Percentiles rank a stretch among this genome's conserved stretches.
These are phyloP conservation scores for Ormyrus pomaceus DNA, from an alignment of 2,888 invertebrate genomes.

Conservation along the genomic window DNA sequence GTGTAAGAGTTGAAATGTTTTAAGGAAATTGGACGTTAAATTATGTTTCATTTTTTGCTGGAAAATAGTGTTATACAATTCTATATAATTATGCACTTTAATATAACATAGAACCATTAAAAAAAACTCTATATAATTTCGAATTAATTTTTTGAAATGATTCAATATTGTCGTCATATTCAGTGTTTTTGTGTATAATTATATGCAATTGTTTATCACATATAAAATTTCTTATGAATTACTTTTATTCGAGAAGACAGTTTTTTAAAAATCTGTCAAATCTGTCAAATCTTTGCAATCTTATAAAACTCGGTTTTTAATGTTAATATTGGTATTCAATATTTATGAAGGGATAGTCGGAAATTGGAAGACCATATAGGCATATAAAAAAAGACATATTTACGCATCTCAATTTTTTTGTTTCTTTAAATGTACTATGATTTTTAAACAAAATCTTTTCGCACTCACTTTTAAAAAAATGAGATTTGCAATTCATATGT, in stretches of 20 bases:
- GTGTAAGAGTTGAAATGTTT: constrained; percentile 18
- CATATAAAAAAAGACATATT: constrained; percentile 31
- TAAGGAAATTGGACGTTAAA: constrained; percentile 29
- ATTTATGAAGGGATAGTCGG: constrained; percentile 30
- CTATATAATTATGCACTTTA: too few species aligned
- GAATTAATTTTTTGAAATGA: constrained; percentile 17
- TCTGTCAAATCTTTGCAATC: constrained; percentile 15
- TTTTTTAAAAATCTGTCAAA: constrained; percentile 21
- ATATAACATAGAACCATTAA: neutral
- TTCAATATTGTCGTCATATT: constrained; percentile 8
- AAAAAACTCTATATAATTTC: constrained; percentile 2
- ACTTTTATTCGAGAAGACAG: constrained; percentile 21
- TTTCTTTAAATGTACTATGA: constrained; percentile 13
- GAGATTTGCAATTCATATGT: constrained; percentile 10
- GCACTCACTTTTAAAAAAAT: constrained; percentile 20
- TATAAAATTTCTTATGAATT: constrained; percentile 39
- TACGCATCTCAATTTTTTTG: constrained; percentile 32
- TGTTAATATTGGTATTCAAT: neutral
- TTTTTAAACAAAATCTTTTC: constrained; percentile 25
- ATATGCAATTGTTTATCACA: constrained; percentile 25
- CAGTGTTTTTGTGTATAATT: constrained; percentile 29
- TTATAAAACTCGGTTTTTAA: neutral
- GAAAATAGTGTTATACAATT: neutral
- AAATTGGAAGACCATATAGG: constrained; percentile 50
- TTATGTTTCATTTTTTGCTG: constrained; percentile 42